A percentile compares a stretch with the other conserved stretches of the same genome.
Evolutionary conservation across 2,888 invertebrate species (phyloP).

Genomic region (Margaritifera margaritifera): DNA sequence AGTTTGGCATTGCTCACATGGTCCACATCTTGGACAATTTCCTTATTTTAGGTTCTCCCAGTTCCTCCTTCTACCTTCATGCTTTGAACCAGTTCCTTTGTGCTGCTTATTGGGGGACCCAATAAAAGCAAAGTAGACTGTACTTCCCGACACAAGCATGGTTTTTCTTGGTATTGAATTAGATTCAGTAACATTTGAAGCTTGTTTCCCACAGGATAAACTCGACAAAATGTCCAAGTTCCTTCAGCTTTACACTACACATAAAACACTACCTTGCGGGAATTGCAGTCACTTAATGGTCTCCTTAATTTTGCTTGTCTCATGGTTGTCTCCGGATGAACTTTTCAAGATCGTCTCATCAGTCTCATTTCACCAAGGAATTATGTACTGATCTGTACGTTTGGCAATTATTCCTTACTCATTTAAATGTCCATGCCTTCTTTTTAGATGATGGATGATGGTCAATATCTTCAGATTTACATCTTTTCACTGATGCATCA

Average conservation of each 20-base stretch:
- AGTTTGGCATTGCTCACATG: no score
- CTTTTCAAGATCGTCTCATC: constrained; percentile 18
- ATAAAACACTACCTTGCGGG: constrained; percentile 5
- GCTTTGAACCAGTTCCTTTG: constrained; percentile 13
- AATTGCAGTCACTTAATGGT: constrained; percentile 11
- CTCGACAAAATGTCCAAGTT: no score
- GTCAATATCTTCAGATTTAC: no score
- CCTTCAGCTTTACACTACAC: no score
- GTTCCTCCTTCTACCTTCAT: constrained; percentile 1
- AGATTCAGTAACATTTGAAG: constrained; percentile 1
- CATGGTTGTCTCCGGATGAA: constrained; percentile 19
- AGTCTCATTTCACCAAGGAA: constrained; percentile 18
- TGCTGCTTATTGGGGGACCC: constrained; percentile 16
- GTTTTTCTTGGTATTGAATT: constrained; percentile 19
- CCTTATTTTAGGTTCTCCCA: constrained; percentile 13
- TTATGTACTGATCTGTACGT: constrained; percentile 17
- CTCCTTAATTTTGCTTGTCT: constrained; percentile 28
- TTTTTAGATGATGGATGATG: constrained; percentile 13
- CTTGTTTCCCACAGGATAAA: no score
- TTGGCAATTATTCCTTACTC: constrained; percentile 18
- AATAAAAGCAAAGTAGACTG: constrained; percentile 23
- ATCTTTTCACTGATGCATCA: no score
- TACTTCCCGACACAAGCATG: not conserved
- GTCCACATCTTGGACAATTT: constrained; percentile 25
- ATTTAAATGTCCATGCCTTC: constrained; percentile 28